These are phyloP conservation scores for Anoplopoma fimbria DNA, from an alignment of 2,113 vertebrate genomes.

Conservation along the genomic window DNA sequence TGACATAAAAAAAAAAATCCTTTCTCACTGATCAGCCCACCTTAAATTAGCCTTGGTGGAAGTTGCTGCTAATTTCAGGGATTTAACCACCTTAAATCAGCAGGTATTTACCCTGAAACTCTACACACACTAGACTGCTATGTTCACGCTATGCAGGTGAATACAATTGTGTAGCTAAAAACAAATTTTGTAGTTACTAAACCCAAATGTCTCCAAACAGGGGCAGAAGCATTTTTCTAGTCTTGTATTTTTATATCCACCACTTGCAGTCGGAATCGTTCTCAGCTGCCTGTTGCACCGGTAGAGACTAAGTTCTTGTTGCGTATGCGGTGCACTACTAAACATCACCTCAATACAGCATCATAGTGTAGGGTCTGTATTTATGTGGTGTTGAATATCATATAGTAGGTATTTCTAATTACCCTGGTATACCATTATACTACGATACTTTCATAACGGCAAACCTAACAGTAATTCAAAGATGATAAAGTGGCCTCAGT, in stretches of 20 bases:
- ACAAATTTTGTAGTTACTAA: no score
- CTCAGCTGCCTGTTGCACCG: background rate
- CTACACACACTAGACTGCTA: no score
- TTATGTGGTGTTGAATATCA: background rate
- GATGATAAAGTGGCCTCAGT: slow-evolving; percentile 11
- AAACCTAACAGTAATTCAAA: background rate
- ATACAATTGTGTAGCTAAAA: no score
- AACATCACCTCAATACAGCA: background rate
- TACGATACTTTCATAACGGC: background rate
- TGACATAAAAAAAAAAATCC: no score
- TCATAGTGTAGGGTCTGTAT: background rate
- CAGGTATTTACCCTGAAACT: no score
- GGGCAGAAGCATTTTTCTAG: no score
- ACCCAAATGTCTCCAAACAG: no score
- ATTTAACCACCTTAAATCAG: no score
- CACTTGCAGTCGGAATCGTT: background rate
- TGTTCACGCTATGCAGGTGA: no score
- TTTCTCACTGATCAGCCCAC: no score
- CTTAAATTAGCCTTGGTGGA: no score
- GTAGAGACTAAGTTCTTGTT: background rate
- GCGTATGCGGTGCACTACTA: background rate
- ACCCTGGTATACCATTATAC: background rate
- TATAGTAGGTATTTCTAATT: background rate
- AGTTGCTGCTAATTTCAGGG: no score
- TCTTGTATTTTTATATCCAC: background rate